These are phyloP conservation scores for Drosophila pseudoananassae DNA, from an alignment of 1,140 invertebrate genomes.

Conservation along the genomic window DNA sequence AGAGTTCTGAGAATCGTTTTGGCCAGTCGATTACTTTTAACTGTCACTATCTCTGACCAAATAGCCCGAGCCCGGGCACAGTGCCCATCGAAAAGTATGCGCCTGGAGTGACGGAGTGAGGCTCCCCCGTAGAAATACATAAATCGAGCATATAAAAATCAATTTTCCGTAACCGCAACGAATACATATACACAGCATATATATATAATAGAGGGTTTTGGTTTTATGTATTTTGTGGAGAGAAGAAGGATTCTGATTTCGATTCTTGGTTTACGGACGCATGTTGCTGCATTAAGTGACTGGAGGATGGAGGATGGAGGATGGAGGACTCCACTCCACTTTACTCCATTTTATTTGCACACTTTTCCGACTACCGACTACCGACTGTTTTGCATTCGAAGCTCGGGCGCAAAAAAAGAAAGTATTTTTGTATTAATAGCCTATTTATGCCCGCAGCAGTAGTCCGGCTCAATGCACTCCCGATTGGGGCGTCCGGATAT, in stretches of 20 bases:
- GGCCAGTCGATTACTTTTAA: constrained; percentile 25
- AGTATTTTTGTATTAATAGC: constrained; percentile 75
- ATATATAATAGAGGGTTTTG: constrained; percentile 42
- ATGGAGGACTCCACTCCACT: not conserved
- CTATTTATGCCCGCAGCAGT: constrained; percentile 60
- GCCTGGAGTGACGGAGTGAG: too few relatives aligned
- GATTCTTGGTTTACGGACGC: constrained; percentile 7
- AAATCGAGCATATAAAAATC: constrained; percentile 80
- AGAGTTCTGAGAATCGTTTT: constrained; percentile 16
- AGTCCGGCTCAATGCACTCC: constrained; percentile 19
- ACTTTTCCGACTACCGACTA: constrained; percentile 28
- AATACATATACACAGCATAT: constrained; percentile 22
- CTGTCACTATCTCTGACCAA: constrained; percentile 3
- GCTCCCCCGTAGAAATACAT: constrained; percentile 30
- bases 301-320: not conserved
- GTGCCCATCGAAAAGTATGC: constrained; percentile 10
- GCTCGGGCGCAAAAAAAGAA: not conserved
- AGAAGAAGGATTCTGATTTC: not conserved
- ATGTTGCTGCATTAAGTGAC: constrained; percentile 63
- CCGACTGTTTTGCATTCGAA: constrained; percentile 62
- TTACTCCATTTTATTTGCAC: constrained; percentile 60
- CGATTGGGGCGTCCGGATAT: not conserved
- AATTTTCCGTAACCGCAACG: constrained; percentile 76
- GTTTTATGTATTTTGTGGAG: constrained; percentile 24
- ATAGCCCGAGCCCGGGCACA: not conserved